Evolutionary conservation across 2,113 vertebrate species (phyloP).

Genomic region (Erythrocebus patas): DNA sequence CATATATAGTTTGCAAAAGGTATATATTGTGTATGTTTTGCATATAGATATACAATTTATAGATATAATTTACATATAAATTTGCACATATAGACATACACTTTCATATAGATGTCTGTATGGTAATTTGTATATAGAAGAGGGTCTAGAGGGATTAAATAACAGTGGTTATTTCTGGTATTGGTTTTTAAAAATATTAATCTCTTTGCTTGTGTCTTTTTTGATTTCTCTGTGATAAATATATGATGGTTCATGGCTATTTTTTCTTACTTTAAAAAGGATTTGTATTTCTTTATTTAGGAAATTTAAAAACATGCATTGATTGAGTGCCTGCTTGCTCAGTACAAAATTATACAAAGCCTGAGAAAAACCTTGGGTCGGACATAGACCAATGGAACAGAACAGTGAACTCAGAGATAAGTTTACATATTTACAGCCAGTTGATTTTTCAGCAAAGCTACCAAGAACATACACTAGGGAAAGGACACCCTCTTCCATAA

Average conservation of each 20-base stretch:
- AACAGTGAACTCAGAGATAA: background rate
- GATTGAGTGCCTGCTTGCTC: background rate
- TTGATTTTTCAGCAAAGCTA: background rate
- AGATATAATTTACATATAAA: background rate
- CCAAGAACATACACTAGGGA: background rate
- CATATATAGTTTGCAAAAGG: background rate
- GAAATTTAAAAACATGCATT: background rate
- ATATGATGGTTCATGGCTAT: background rate
- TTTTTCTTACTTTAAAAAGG: background rate
- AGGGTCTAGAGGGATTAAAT: background rate
- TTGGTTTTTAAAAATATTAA: background rate
- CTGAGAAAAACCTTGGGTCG: background rate
- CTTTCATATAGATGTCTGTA: background rate
- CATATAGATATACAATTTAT: background rate
- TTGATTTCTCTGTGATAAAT: background rate
- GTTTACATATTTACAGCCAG: background rate
- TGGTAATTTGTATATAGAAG: background rate
- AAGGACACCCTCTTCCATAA: background rate
- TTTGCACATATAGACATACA: background rate
- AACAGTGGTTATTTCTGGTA: background rate
- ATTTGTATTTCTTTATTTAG: background rate
- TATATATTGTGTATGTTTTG: background rate
- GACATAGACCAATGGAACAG: background rate
- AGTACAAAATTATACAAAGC: background rate
- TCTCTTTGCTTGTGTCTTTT: background rate